Percentiles rank a stretch among this genome's conserved stretches.
Conservation (phyloP, 1,140 invertebrate species). For the Uloborus diversus region DNA sequence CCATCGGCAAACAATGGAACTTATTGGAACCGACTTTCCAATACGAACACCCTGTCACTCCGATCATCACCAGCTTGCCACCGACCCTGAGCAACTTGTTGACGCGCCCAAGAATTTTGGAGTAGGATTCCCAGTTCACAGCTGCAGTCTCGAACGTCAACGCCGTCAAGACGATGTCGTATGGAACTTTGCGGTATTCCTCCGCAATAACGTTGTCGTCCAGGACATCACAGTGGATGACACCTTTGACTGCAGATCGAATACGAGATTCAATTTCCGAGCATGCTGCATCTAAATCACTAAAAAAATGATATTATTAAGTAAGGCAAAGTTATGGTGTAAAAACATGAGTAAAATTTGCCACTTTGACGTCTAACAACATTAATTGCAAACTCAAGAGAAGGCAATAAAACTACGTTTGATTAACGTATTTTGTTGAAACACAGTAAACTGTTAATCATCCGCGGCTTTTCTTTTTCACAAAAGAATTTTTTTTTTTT, state of each 20-base stretch:
- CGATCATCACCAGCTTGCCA: slow-evolving; percentile 9
- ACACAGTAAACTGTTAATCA: too few relatives aligned
- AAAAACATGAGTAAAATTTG: background rate
- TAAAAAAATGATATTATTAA: background rate
- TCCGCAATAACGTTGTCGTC: slow-evolving; percentile 6
- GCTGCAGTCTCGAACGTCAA: slow-evolving; percentile 26
- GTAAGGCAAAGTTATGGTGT: background rate
- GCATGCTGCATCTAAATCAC: background rate
- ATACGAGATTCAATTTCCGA: slow-evolving; percentile 25
- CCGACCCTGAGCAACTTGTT: background rate
- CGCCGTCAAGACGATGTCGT: slow-evolving; percentile 3
- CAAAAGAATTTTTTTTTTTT: too few relatives aligned
- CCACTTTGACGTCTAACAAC: too few relatives aligned
- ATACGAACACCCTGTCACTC: background rate
- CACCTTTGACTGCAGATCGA: slow-evolving; percentile 13
- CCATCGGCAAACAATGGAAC: slow-evolving; percentile 12
- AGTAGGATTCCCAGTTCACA: slow-evolving; percentile 8
- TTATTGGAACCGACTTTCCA: slow-evolving; percentile 31
- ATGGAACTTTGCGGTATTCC: slow-evolving; percentile 1
- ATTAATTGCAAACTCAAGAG: too few relatives aligned
- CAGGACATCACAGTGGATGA: slow-evolving; percentile 12
- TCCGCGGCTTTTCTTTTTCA: too few relatives aligned
- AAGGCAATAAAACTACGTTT: too few relatives aligned
- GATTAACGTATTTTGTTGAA: too few relatives aligned
- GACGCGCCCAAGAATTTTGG: slow-evolving; percentile 7